Base-by-base conservation (phyloP, 2,888 invertebrate species). In the Eilema griseolum region DNA sequence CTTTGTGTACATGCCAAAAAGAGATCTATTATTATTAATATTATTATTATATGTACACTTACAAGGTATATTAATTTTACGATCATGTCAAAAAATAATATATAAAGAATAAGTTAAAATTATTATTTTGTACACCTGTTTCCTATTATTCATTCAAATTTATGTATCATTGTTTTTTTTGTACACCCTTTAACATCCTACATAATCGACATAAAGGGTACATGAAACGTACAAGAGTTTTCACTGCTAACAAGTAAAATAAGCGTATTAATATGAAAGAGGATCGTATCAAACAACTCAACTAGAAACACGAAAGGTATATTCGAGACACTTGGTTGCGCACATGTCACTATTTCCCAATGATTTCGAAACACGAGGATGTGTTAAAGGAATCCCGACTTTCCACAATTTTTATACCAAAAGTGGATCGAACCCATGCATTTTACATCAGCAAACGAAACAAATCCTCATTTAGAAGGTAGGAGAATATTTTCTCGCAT, bases 381-480 rank as follows among this genome's bases (percentile, higher is more conserved):
- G 23, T 70, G 52, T 68, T 61, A 71, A 76, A 72, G 71, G 72
- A 69, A 67, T 57, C 26, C 52, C 72, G 62, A 63, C 74, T 70
- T 71, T 67, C 69, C 75, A 75, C 74, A 73, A 73, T 76, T 73
- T 71, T 72, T 74, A 71, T 69, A 73, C 61, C 52, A 69, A 16
- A 41, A 71, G 57, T 28, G 71, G 81, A 83, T 84, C 77, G 81
- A 81, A 81, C 71, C 72, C 77, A 88, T 88, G 86, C 87, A 89
- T 89, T 86, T 87, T 86, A 85, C 88, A 89, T 88, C 78, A 88
- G 88, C 76, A 79, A 82, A 82, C 83, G 85, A 83, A 83, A 84
- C 80, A 85, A 84, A 82, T 82, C 76, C 83, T 79, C 68, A 75
- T 74, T 66, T 66, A 24, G 31, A 26, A 66, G 24, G 28, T 41